phyloP scores from a whole-genome alignment of 2,113 vertebrate species.

The Epinephelus fuscoguttatus region DNA sequence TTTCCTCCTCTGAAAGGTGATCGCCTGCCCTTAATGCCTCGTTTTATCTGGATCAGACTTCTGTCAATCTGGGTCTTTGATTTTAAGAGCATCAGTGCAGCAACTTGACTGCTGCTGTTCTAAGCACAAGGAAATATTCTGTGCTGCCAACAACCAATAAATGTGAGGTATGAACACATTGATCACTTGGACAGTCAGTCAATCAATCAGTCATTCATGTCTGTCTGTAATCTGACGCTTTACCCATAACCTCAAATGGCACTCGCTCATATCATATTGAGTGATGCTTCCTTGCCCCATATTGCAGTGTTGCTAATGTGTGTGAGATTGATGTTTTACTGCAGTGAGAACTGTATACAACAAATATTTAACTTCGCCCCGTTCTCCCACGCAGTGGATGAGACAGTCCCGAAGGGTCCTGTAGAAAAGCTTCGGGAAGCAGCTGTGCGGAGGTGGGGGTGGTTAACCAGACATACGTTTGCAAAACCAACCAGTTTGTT shows the following conservation, averaged over 20 bases:
- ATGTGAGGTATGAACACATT: conserved; percentile 30
- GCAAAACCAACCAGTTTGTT: not conserved
- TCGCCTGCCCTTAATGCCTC: not conserved
- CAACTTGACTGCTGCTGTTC: conserved; percentile 25
- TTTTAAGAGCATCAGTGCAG: conserved; percentile 26
- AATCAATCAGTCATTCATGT: conserved; percentile 19
- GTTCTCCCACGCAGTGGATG: not conserved
- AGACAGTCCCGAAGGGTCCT: not conserved
- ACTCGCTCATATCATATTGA: conserved; percentile 25
- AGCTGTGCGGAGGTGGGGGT: not conserved
- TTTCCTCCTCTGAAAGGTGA: conserved; percentile 15
- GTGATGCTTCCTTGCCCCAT: conserved; percentile 13
- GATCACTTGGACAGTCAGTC: conserved; percentile 45
- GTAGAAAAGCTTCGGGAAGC: not conserved
- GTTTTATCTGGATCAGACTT: conserved; percentile 30
- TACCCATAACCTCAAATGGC: conserved; percentile 42
- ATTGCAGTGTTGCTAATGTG: conserved; percentile 23
- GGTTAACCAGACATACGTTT: not conserved
- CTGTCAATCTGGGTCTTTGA: conserved; percentile 41
- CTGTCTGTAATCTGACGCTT: conserved; percentile 43
- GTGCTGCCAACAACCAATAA: conserved; percentile 24
- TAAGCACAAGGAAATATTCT: conserved; percentile 28
- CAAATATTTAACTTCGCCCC: conserved; percentile 1
- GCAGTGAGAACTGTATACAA: not conserved
- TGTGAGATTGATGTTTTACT: conserved; percentile 23